Evolutionary conservation across 2,888 invertebrate genomes (phyloP), one percentile per base, ranked within the genome.

Genomic region (Ametastegia equiseti): DNA sequence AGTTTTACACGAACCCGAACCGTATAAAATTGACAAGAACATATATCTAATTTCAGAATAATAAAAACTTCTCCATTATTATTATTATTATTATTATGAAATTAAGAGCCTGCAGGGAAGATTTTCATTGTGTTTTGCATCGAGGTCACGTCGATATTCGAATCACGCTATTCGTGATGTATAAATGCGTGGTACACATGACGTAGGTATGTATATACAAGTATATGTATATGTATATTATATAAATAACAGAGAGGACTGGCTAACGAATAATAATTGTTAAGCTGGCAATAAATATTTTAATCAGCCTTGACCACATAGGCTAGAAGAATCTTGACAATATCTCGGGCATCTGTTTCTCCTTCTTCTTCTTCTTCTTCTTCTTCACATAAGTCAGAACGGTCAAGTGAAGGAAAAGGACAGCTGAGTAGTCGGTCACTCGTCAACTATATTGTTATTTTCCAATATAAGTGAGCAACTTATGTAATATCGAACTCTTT

Each of bases 111-210:
- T 30, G 27, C 15, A 30, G 15, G 27, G 23, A n/a, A n/a, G 15
- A 30, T 45, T 47, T 71, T 23, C 6, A 13, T 71, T 30, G 7
- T 30, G 27, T 33, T 50, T 50, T 36, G 36, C 45, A 60, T 42
- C 60, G 63, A 78, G 57, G 78, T 30, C 57, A 30, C 60, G 77
- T 77, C 39, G 78, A 78, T 78, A 60, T 78, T 63, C 60, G 42
- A 45, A 78, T 78, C 78, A 78, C 78, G 78, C 63, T 19, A 63
- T 78, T 63, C 57, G 78, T 78, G 78, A 57, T 60, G 78, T 63
- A n/a, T n/a, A 78, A 78, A 13, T 33, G 19, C 75, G 75, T 57
- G 19, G 33, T 39, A 19, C 2, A 0, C 7, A 2, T 27, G n/a
- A 60, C 27, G 23, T 60, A 42, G 1, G 42, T 42, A 42, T 42